Conservation (phyloP, 30 jellyfish, hydroid and myxozoan species). For the Turritopsis rubra region DNA sequence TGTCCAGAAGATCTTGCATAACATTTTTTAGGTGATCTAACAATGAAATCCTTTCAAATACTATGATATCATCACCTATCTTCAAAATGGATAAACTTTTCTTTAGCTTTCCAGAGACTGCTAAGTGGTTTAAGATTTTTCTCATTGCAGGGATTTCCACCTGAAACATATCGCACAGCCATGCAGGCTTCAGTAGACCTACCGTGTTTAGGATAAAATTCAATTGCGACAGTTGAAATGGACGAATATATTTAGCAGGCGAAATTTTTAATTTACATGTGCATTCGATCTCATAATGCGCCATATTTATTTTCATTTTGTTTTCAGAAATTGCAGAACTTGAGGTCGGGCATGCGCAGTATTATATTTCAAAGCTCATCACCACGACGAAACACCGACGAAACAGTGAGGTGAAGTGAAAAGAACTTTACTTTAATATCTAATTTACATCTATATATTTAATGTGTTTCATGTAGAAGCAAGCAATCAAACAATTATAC, state of each 20-base stretch:
- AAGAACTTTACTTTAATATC: too few relatives aligned
- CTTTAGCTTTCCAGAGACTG: neutral
- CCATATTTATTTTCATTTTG: neutral
- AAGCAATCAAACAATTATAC: too few relatives aligned
- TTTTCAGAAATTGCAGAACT: too few relatives aligned
- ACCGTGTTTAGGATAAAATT: neutral
- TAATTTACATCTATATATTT: too few relatives aligned
- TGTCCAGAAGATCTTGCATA: neutral
- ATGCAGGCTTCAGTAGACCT: neutral
- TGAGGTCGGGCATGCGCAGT: neutral
- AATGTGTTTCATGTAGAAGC: too few relatives aligned
- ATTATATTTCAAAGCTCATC: too few relatives aligned
- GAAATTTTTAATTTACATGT: neutral
- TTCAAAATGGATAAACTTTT: neutral
- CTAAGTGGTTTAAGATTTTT: neutral
- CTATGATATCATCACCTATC: constrained; percentile 1
- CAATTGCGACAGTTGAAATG: neutral
- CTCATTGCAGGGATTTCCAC: neutral
- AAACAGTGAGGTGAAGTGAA: too few relatives aligned
- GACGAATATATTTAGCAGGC: neutral
- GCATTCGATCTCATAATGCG: neutral
- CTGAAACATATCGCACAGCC: neutral
- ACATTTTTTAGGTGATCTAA: neutral
- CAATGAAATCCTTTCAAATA: neutral
- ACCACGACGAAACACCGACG: too few relatives aligned